Conservation (phyloP, 2,888 invertebrate species). For the Gastrophysa polygoni region DNA sequence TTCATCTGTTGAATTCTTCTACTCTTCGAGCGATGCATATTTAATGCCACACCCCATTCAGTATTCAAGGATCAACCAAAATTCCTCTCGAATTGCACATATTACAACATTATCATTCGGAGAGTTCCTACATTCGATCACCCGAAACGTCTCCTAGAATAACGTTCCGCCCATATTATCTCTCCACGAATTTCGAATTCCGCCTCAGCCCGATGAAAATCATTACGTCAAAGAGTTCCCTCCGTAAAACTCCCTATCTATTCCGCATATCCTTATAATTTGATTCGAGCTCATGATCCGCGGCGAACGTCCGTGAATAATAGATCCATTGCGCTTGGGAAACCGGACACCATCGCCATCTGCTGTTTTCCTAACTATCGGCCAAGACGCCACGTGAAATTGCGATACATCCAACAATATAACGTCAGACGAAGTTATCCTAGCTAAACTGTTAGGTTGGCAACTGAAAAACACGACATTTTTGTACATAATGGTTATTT, state of each 20-base stretch:
- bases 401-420: too few species aligned
- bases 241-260: slow-evolving; percentile 2
- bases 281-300: slow-evolving; percentile 26
- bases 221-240: neutral
- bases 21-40: neutral
- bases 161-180: slow-evolving; percentile 7
- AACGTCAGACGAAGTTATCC: too few species aligned
- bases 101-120: neutral
- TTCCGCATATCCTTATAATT: slow-evolving; percentile 29
- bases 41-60: neutral
- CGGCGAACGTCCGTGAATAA: slow-evolving; percentile 21
- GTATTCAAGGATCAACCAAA: neutral
- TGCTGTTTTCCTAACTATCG: too few species aligned
- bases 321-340: slow-evolving; percentile 3
- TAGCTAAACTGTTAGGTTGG: too few species aligned
- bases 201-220: neutral
- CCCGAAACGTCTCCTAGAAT: neutral
- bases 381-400: too few species aligned
- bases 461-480: too few species aligned
- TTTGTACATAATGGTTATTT: too few species aligned
- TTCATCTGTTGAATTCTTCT: neutral
- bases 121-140: neutral
- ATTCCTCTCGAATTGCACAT: neutral
- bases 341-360: neutral
- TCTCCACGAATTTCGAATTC: neutral